A percentile compares a stretch with the other conserved stretches of the same genome.
These are phyloP conservation scores for Zenarchopterus dispar DNA, from an alignment of 2,797 vertebrate genomes.

Conservation along the genomic window DNA sequence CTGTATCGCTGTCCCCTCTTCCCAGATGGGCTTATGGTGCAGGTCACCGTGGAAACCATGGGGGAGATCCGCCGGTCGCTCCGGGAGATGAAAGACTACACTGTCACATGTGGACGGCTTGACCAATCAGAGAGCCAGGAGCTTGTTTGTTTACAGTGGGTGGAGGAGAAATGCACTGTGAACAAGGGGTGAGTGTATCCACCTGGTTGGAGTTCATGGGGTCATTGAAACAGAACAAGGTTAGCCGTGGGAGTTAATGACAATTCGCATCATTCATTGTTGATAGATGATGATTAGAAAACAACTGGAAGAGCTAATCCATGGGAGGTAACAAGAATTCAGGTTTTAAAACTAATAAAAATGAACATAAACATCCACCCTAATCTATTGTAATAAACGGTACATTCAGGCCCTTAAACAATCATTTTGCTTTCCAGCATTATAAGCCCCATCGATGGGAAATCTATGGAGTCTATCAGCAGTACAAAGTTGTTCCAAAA, in stretches of 20 bases:
- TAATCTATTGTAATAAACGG: not conserved
- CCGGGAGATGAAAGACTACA: slow-evolving; percentile 97
- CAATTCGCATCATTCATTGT: not conserved
- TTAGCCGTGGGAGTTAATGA: not conserved
- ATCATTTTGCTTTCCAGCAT: slow-evolving; percentile 78
- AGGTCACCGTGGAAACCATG: slow-evolving; percentile 98
- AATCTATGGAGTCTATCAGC: slow-evolving; percentile 95
- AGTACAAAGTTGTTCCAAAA: slow-evolving; percentile 97
- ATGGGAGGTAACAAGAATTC: not conserved
- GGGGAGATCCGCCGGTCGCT: slow-evolving; percentile 91
- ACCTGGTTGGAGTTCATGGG: slow-evolving; percentile 32
- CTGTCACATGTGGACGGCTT: slow-evolving; percentile 91
- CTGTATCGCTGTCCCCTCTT: slow-evolving; percentile 68
- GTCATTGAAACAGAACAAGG: slow-evolving; percentile 4
- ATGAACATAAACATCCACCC: not conserved
- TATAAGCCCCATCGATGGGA: slow-evolving; percentile 95
- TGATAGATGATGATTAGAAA: not conserved
- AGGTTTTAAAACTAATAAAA: not conserved
- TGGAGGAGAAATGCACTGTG: slow-evolving; percentile 92
- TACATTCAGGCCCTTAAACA: not conserved
- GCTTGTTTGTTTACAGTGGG: slow-evolving; percentile 94
- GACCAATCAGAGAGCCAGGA: slow-evolving; percentile 94
- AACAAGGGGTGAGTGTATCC: slow-evolving; percentile 90
- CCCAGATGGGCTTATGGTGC: slow-evolving; percentile 97
- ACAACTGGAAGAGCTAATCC: not conserved